Conservation (phyloP, 1,140 invertebrate species). For the Sesamia nonagrioides region DNA sequence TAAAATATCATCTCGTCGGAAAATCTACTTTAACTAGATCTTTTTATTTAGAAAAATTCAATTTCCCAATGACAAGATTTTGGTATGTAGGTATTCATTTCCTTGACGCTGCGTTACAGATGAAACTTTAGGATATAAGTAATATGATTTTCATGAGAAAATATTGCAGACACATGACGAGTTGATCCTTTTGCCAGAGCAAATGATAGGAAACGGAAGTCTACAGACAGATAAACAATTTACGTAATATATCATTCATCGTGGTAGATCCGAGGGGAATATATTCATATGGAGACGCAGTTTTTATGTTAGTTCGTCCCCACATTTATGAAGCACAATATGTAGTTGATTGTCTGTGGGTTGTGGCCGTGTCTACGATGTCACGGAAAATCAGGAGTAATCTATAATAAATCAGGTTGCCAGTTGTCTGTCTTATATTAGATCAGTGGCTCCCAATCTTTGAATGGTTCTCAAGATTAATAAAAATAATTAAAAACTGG, state of each 20-base stretch:
- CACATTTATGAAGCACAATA: slow-evolving; percentile 33
- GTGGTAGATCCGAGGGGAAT: slow-evolving; percentile 14
- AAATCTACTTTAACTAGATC: not conserved
- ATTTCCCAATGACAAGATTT: not conserved
- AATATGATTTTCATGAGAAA: slow-evolving; percentile 19
- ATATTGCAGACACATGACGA: slow-evolving; percentile 1
- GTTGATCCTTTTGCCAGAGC: slow-evolving; percentile 30
- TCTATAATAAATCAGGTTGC: too few relatives aligned
- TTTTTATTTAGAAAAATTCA: not conserved
- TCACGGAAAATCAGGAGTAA: slow-evolving; percentile 11
- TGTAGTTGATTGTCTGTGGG: slow-evolving; percentile 32
- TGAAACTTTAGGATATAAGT: not conserved
- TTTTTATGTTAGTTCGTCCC: slow-evolving; percentile 38
- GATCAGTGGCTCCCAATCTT: not conserved
- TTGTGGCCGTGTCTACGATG: slow-evolving; percentile 21
- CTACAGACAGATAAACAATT: slow-evolving; percentile 45
- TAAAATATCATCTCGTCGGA: not conserved
- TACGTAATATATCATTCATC: slow-evolving; percentile 49
- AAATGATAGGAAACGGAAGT: slow-evolving; percentile 49
- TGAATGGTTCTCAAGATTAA: not conserved
- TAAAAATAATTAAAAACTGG: too few relatives aligned
- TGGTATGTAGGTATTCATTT: not conserved
- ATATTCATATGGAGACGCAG: slow-evolving; percentile 28
- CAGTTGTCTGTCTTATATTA: not conserved
- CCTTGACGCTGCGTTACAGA: not conserved